Evolutionary conservation across 2,797 vertebrate species (phyloP).

Genomic region (Protosalanx chinensis): DNA sequence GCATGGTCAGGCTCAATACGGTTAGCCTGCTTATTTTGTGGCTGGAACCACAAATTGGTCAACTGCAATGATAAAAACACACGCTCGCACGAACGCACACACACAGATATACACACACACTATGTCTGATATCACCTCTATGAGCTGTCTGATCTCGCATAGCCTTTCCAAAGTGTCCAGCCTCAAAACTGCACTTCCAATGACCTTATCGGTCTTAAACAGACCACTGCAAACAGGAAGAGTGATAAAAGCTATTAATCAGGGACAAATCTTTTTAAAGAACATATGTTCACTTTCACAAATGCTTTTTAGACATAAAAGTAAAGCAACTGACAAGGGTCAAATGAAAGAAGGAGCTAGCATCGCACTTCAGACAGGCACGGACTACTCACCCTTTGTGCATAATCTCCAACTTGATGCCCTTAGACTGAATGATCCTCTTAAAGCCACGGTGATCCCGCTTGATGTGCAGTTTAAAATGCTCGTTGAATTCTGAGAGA

Average conservation of each 20-base stretch:
- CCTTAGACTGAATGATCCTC: slow-evolving; percentile 75
- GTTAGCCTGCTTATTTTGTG: background rate
- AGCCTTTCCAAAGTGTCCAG: slow-evolving; percentile 63
- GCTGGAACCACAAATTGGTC: background rate
- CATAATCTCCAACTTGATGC: slow-evolving; percentile 80
- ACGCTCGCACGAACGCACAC: too few species aligned
- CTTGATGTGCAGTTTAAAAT: slow-evolving; percentile 80
- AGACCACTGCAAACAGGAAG: slow-evolving; percentile 55
- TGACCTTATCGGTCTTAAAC: slow-evolving; percentile 69
- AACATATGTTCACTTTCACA: background rate
- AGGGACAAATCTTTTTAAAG: background rate
- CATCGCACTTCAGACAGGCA: too few species aligned
- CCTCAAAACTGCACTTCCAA: slow-evolving; percentile 70
- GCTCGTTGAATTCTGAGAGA: slow-evolving; percentile 74
- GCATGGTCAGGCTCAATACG: background rate
- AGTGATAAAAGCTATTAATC: background rate
- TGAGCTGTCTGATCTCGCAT: slow-evolving; percentile 69
- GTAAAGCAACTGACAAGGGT: background rate
- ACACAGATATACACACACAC: too few species aligned
- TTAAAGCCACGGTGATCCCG: slow-evolving; percentile 76
- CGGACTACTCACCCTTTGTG: slow-evolving; percentile 72
- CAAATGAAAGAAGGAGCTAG: background rate
- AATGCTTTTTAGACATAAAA: background rate
- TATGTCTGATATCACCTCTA: slow-evolving; percentile 58
- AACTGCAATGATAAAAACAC: too few species aligned